Evolutionary conservation across 2,888 invertebrate species (phyloP), one percentile per base, ranked within the genome.

Genomic region (Drosophila demipolita): DNA sequence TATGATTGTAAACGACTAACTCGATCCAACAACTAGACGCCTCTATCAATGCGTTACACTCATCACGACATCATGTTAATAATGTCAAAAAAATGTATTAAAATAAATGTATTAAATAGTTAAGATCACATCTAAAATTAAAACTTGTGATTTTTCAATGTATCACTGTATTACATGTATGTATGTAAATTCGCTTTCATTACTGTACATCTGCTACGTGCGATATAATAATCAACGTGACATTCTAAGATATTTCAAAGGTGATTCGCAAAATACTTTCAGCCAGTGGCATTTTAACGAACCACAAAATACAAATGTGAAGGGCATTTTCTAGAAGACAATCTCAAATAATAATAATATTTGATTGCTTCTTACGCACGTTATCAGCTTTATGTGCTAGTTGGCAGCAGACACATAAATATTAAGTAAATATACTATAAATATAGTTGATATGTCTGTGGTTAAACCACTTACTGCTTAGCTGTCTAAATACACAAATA

Each of bases 201-300:
- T 33, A 48, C 58, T 59, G 38, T 50, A 49, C 52, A 40, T 75
- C 55, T 60, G 65, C 57, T 75, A 83, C 86, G 75, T 86, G 83
- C 69, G 55, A 50, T 57, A 38, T 48, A 54, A 49, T 50, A 60
- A 75, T 62, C 78, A 85, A 88, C 85, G 85, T 88, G 88, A 85
- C 86, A 80, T 77, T 78, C 65, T 63, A 81, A 59, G 40, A 69
- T 72, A 75, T 75, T 80, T 54, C 15, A 36, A 38, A 63, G 35
- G 26, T 35, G 40, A 17, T 36, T 33, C 26, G 26, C 36, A 3
- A 50, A 54, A 52, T 52, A 53, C 32, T 49, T 61, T 49, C 38
- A 7, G 26, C 50, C 36, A 38, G 52, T 66, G 59, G 20, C 38
- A 55, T 50, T 59, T 54, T 8, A 50, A 50, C 17, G 26, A 33